Base-by-base conservation (phyloP, 2,888 invertebrate genomes). In the Sphecodes monilicornis region DNA sequence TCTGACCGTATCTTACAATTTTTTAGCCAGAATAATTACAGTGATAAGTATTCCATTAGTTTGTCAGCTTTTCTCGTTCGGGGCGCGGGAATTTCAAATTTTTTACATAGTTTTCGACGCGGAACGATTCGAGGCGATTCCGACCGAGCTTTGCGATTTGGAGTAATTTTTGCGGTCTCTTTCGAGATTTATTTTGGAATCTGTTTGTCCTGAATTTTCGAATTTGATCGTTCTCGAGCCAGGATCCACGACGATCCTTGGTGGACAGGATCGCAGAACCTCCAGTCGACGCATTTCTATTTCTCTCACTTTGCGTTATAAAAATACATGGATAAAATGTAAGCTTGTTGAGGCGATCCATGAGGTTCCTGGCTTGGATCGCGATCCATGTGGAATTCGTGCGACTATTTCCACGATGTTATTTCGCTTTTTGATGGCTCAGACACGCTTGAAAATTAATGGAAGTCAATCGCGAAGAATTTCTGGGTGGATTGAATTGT, bases 311-410 rank as follows among this genome's bases (percentile, higher is more conserved):
- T 86, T 50, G 78, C 78, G 76, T 86, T 88, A 88, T 80, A 89
- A 86, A 89, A 89, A 87, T 89, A 89, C 86, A 80, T 76, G 81
- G 81, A 85, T 86, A 78, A 88, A 82, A 77, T 80, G 79, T 79
- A 83, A 89, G 78, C 36, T 75, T 86, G 75, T 68, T 66, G 71
- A 39, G 73, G 39, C 36, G 50, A 76, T 54, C 32, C 32, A 36
- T 70, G 76, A 54, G 43, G 29, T 82, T 80, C 64, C 68, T 66
- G 70, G 46, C 72, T 22, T 64, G 69, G 77, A 60, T 26, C 68
- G 54, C 36, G 50, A n/a, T 60, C 32, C 29, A 29, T 18, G 29
- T 26, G 29, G 29, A 29, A 29, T 60, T 13, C 13, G 3, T 57
- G 57, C 26, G 26, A 26, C 26, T 3, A 18, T 10, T 13, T 57